These are phyloP conservation scores for Ctenopoma kingsleyae DNA, from an alignment of 2,797 vertebrate species.

Conservation along the genomic window DNA sequence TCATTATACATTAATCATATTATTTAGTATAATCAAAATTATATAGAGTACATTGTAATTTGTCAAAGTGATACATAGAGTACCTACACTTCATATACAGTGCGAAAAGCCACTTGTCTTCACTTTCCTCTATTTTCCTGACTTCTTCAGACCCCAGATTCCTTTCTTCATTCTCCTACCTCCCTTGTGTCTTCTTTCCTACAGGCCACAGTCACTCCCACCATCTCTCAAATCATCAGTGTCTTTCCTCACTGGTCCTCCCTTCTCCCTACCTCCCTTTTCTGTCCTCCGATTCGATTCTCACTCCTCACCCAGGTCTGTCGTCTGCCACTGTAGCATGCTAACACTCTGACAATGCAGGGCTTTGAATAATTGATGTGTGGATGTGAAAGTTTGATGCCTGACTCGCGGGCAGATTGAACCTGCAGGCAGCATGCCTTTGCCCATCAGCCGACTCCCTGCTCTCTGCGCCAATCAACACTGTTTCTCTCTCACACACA, in stretches of 20 bases:
- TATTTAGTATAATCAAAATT: no score
- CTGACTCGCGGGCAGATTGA: conserved; percentile 84
- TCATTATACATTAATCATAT: not conserved
- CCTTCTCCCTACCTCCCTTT: conserved; percentile 10
- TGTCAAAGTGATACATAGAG: not conserved
- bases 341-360: conserved; percentile 77
- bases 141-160: not conserved
- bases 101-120: not conserved
- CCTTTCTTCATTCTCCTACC: not conserved
- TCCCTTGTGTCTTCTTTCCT: conserved; percentile 19
- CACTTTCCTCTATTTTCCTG: not conserved
- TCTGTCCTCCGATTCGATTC: conserved; percentile 33
- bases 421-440: conserved; percentile 81
- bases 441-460: conserved; percentile 78
- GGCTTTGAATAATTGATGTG: conserved; percentile 84
- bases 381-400: conserved; percentile 86
- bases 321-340: conserved; percentile 77
- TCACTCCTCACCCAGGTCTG: conserved; percentile 62
- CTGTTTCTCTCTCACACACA: conserved; percentile 24
- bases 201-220: conserved; percentile 19
- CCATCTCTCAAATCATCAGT: conserved; percentile 30
- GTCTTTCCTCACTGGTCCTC: conserved; percentile 21
- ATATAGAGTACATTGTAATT: not conserved
- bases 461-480: conserved; percentile 66
- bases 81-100: not conserved